These are phyloP conservation scores for Aethes cnicana DNA, from an alignment of 2,888 invertebrate genomes.

Conservation along the genomic window DNA sequence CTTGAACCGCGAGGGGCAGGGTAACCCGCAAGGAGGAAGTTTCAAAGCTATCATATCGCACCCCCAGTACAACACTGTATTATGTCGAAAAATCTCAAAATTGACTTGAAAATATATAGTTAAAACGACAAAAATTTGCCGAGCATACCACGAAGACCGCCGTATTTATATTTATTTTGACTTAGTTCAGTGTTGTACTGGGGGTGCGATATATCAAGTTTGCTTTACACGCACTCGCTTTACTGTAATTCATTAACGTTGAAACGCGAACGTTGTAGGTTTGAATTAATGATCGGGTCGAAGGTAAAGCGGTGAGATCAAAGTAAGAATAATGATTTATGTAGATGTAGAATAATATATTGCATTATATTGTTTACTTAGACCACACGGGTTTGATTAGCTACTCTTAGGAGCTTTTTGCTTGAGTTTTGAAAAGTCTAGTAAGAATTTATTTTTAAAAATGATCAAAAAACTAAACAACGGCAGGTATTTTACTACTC, in stretches of 20 bases:
- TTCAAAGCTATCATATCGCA: constrained; percentile 36
- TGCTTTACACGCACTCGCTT: constrained; percentile 43
- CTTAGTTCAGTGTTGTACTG: too few relatives aligned
- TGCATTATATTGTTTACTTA: constrained; percentile 21
- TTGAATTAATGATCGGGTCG: constrained; percentile 69
- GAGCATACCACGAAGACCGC: too few relatives aligned
- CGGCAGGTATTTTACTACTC: too few relatives aligned
- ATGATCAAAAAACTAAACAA: too few relatives aligned
- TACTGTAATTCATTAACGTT: constrained; percentile 64
- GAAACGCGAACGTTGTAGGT: constrained; percentile 51
- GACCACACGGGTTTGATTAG: constrained; percentile 21
- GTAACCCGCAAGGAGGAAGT: constrained; percentile 20
- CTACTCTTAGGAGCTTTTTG: background rate
- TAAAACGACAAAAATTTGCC: too few relatives aligned
- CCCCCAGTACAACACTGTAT: too few relatives aligned
- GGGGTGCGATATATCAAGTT: constrained; percentile 49
- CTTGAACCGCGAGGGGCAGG: constrained; percentile 7
- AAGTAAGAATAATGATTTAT: constrained; percentile 55
- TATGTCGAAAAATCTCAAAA: too few relatives aligned
- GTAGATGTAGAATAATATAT: constrained; percentile 32
- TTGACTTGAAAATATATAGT: too few relatives aligned
- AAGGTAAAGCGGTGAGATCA: constrained; percentile 74
- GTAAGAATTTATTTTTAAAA: too few relatives aligned
- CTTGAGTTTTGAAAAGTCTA: too few relatives aligned
- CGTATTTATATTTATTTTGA: too few relatives aligned